Evolutionary conservation across 2,113 vertebrate species (phyloP), one percentile per base, ranked within the genome.

Genomic region (Tricholaema leucomelas): DNA sequence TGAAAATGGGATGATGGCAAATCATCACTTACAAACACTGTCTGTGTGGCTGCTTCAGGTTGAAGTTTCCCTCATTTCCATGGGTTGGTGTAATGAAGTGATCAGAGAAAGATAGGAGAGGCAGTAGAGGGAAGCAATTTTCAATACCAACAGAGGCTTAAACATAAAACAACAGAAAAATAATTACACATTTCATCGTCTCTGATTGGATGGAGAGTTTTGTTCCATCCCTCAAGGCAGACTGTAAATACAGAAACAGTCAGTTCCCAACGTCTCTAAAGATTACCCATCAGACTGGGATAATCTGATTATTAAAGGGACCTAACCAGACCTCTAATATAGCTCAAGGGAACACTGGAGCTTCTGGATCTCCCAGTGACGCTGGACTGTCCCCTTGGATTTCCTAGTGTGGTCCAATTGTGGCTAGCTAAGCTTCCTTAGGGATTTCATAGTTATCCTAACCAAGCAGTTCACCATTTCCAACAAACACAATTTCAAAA

Each of bases 121-220:
- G 36, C n/a, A n/a, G n/a, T n/a, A n/a, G n/a, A n/a, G n/a, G n/a
- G n/a, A 94, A 88, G 33, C 5, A 66, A 56, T 85, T 92, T 87
- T 83, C 52, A 77, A 33, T 60, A 65, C 21, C 48, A 89, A 40
- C 42, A 77, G 44, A 89, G 27, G 31, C 20, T 80, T 91, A 89
- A 87, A 63, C 42, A 87, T 56, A 58, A 89, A 89, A 27, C 33
- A 94, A 63, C 56, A 56, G 30, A 92, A 25, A 96, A 96, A 89
- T 92, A 64, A 86, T 80, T 8, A 60, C 67, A 38, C 42, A 93
- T 55, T 81, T 8, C 60, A 80, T 74, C 67, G 64, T 83, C 52
- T 90, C 70, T 74, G 71, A 82, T 30, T 10, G 6, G 56, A 81
- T n/a, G 21, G 59, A 75, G 55, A 66, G 23, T 89, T 92, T 91